Base-by-base conservation (phyloP, 1,140 invertebrate genomes). In the Zeugodacus cucurbitae region DNA sequence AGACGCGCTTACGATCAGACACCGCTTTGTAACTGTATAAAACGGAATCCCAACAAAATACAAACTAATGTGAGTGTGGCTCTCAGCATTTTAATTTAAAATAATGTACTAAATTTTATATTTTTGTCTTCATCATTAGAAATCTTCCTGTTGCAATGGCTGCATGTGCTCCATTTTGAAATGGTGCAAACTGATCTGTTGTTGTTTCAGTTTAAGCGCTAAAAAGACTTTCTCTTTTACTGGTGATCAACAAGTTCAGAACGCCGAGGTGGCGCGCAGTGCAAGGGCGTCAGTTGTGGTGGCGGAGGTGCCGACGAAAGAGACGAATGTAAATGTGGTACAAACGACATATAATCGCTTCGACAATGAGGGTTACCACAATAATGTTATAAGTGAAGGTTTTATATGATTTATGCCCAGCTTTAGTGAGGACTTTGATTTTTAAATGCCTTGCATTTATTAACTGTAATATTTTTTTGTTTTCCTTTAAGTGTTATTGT, bases 1-100 rank as follows among this genome's bases (percentile, higher is more conserved):
- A 91, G 95, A 26, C 94, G 94, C 88, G 96, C 96, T 67, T 96
- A 93, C n/a, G 87, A 90, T 32, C 90, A 93, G 87, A 91, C 91
- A 26, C 88, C 88, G 34, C 17, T 89, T 5, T 89, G 74, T 67
- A 78, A 29, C 7, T 88, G 82, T 59, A 57, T 5, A 74, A 82
- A 82, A 67, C 87, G 29, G n/a, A 87, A 59, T 44, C n/a, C 44
- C 2, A 82, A 88, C 22, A 58, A 88, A 88, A 58, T 57, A n/a
- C 37, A 64, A 17, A 29, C n/a, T 26, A 86, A 86, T 6, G 59
- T 82, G 37, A 88, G 87, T 62, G 11, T 6, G n/a, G n/a, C 34
- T 34, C 48, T 54, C 14, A 54, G 3, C 48, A 7, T 8, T 29
- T 59, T n/a, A 86, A 32, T 37, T 48, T 57, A 88, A 32, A 57